phyloP scores from a whole-genome alignment of 1,140 invertebrate species.

The Choristoneura fumiferana region DNA sequence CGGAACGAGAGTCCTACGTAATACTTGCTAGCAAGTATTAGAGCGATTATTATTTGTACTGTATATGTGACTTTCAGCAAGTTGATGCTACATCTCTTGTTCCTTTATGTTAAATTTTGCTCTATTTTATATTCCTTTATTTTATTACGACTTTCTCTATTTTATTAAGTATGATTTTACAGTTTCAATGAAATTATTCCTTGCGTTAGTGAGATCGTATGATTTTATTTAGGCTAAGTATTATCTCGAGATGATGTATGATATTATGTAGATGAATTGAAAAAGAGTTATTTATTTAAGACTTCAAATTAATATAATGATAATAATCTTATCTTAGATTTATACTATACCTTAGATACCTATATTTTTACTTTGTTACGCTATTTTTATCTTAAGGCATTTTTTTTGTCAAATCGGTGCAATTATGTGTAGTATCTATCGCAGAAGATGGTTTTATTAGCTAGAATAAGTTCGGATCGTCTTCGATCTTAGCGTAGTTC shows the following conservation, averaged over 20 bases:
- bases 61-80: too few relatives aligned
- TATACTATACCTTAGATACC: constrained; percentile 38
- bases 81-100: too few relatives aligned
- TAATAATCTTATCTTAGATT: constrained; percentile 33
- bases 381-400: constrained; percentile 49
- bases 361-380: constrained; percentile 34
- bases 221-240: constrained; percentile 38
- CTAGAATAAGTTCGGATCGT: constrained; percentile 31
- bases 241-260: constrained; percentile 26
- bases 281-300: constrained; percentile 50
- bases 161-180: constrained; percentile 43
- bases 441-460: constrained; percentile 38
- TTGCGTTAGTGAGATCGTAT: constrained; percentile 43
- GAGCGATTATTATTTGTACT: too few relatives aligned
- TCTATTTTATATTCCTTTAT: not conserved
- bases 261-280: constrained; percentile 36
- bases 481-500: constrained; percentile 34
- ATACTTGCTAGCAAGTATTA: too few relatives aligned
- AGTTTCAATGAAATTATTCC: constrained; percentile 54
- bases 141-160: constrained; percentile 30
- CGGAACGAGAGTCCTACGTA: too few relatives aligned
- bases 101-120: constrained; percentile 1
- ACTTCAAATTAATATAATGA: constrained; percentile 61
- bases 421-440: constrained; percentile 52
- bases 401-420: constrained; percentile 63